Evolutionary conservation across 2,797 vertebrate species (phyloP).

Genomic region (Artibeus lituratus): DNA sequence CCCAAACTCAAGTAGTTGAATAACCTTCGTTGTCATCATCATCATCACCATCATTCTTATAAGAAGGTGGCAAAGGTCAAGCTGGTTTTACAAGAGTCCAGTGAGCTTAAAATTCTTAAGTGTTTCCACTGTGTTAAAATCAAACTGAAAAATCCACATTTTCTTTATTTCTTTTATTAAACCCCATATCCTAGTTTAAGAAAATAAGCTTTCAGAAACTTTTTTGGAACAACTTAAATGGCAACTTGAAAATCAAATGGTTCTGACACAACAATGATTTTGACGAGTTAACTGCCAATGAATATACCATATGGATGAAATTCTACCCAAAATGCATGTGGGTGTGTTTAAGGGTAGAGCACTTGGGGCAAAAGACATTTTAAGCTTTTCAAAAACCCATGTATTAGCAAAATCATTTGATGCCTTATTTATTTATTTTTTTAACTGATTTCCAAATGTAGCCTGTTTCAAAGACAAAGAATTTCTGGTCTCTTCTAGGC

Average conservation of each 20-base stretch:
- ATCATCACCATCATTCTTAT: not conserved
- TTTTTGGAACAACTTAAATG: slow-evolving; percentile 63
- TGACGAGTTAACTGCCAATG: slow-evolving; percentile 54
- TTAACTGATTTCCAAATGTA: slow-evolving; percentile 4
- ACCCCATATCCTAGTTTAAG: slow-evolving; percentile 20
- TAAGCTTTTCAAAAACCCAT: slow-evolving; percentile 50
- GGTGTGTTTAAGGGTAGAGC: slow-evolving; percentile 54
- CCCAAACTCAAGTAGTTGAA: slow-evolving; percentile 29
- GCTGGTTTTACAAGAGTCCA: slow-evolving; percentile 20
- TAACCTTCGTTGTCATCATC: not conserved
- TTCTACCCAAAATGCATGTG: slow-evolving; percentile 50
- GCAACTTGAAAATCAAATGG: slow-evolving; percentile 64
- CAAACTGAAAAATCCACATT: slow-evolving; percentile 12
- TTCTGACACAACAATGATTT: slow-evolving; percentile 62
- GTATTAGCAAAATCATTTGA: slow-evolving; percentile 43
- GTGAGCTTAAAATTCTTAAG: slow-evolving; percentile 28
- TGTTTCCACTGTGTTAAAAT: not conserved
- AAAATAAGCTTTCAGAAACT: slow-evolving; percentile 43
- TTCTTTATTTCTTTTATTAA: slow-evolving; percentile 45
- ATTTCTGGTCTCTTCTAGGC: not conserved
- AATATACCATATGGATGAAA: slow-evolving; percentile 58
- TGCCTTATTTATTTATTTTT: not conserved
- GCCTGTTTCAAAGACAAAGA: slow-evolving; percentile 13
- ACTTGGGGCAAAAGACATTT: slow-evolving; percentile 31
- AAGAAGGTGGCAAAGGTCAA: slow-evolving; percentile 23